Conservation (phyloP, 2,113 vertebrate genomes). For the Microtus pennsylvanicus region DNA sequence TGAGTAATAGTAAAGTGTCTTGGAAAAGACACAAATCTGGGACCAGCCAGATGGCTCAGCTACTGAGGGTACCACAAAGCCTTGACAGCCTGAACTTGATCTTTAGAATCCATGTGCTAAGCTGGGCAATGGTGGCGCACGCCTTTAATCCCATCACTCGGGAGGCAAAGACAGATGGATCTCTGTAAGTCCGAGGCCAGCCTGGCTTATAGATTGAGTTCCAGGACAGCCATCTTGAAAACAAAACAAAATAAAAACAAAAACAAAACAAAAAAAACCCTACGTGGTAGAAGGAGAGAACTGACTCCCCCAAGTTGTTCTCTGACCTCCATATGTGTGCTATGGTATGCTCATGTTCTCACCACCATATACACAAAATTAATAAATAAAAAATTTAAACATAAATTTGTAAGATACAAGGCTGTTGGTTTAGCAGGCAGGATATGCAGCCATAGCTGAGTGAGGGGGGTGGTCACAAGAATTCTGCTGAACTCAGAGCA, state of each 20-base stretch:
- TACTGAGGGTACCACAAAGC: neutral
- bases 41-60: neutral
- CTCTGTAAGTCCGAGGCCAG: neutral
- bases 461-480: too few relatives aligned
- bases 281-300: neutral
- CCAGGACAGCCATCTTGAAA: neutral
- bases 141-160: neutral
- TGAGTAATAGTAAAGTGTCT: neutral
- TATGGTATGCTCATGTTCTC: neutral
- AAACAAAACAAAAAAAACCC: neutral
- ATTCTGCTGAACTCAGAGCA: neutral
- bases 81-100: neutral
- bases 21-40: neutral
- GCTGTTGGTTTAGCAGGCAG: too few relatives aligned
- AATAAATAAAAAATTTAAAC: neutral
- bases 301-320: neutral
- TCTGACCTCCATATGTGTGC: neutral
- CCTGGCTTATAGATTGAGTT: neutral
- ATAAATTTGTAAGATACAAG: neutral
- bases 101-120: neutral
- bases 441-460: neutral
- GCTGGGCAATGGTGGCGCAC: neutral
- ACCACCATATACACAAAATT: neutral
- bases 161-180: neutral
- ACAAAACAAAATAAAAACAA: neutral